Percentiles rank a stretch among this genome's conserved stretches.
Conservation (phyloP, 2,113 vertebrate genomes). For the Geococcyx californianus region DNA sequence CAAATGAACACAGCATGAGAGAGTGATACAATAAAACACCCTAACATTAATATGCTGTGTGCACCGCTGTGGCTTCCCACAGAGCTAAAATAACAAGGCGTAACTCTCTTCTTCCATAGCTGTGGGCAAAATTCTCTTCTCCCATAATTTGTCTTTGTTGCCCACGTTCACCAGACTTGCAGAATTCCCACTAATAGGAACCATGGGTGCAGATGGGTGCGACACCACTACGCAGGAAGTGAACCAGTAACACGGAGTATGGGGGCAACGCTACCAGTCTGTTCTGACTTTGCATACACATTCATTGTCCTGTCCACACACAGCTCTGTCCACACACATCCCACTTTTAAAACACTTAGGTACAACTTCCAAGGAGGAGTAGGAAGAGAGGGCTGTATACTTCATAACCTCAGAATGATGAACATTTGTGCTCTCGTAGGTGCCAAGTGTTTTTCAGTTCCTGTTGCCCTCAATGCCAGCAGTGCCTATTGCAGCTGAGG, state of each 20-base stretch:
- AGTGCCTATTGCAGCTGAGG: fast-evolving
- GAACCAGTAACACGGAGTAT: fast-evolving
- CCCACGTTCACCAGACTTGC: background rate
- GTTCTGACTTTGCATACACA: background rate
- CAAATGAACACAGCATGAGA: constrained; percentile 50
- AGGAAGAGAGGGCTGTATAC: background rate
- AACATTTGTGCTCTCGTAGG: background rate
- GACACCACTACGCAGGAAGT: background rate
- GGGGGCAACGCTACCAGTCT: background rate
- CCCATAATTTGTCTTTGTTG: background rate
- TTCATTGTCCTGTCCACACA: fast-evolving
- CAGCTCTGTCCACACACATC: fast-evolving
- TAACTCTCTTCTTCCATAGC: constrained; percentile 7
- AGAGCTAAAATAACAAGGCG: background rate
- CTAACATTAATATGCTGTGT: background rate
- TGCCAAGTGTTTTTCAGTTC: background rate
- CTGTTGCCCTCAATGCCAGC: fast-evolving
- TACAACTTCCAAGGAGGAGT: background rate
- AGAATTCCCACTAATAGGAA: background rate
- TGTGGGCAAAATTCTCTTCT: background rate
- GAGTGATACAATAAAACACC: constrained; percentile 14
- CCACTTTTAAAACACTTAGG: background rate
- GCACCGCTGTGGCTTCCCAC: constrained; percentile 16
- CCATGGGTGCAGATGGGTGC: background rate
- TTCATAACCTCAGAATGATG: background rate